phyloP scores from a whole-genome alignment of 2,888 invertebrate species.

The Agrotis ipsilon region DNA sequence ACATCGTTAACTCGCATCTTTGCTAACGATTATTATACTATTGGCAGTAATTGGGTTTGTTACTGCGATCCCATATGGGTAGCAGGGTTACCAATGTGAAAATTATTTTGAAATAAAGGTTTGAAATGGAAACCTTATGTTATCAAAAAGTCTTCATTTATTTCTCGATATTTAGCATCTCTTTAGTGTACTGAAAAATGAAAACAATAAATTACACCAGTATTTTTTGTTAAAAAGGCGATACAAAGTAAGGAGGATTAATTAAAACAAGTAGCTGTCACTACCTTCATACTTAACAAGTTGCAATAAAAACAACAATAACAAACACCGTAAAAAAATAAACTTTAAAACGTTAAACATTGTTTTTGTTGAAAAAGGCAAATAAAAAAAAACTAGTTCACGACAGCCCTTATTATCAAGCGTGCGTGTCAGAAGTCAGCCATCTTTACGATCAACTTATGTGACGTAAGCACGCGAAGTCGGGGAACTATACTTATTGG shows the following conservation, averaged over 20 bases:
- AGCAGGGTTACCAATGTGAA: slow-evolving; percentile 39
- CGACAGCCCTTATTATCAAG: slow-evolving; percentile 55
- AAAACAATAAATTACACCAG: no score
- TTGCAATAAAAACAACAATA: slow-evolving; percentile 55
- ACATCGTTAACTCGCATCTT: slow-evolving; percentile 73
- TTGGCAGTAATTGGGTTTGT: slow-evolving; percentile 71
- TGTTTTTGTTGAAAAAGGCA: slow-evolving; percentile 55
- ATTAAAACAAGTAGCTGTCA: slow-evolving; percentile 48
- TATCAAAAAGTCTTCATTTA: no score
- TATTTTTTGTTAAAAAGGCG: slow-evolving; percentile 19
- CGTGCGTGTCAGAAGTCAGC: slow-evolving; percentile 59
- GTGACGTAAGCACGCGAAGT: slow-evolving; percentile 65
- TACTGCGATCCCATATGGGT: slow-evolving; percentile 39
- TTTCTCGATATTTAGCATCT: no score
- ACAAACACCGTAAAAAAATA: slow-evolving; percentile 37
- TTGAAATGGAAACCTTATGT: no score
- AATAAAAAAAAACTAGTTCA: slow-evolving; percentile 54
- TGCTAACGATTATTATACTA: slow-evolving; percentile 67
- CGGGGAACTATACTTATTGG: slow-evolving; percentile 40
- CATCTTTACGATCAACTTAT: slow-evolving; percentile 66
- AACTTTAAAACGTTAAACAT: slow-evolving; percentile 48
- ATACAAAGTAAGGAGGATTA: slow-evolving; percentile 18
- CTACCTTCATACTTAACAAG: slow-evolving; percentile 54
- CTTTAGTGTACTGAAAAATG: no score
- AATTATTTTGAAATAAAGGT: no score